A percentile compares a stretch with the other conserved stretches of the same genome.
Evolutionary conservation across 2,797 vertebrate species (phyloP).

Genomic region (Lycodopsis pacificus): DNA sequence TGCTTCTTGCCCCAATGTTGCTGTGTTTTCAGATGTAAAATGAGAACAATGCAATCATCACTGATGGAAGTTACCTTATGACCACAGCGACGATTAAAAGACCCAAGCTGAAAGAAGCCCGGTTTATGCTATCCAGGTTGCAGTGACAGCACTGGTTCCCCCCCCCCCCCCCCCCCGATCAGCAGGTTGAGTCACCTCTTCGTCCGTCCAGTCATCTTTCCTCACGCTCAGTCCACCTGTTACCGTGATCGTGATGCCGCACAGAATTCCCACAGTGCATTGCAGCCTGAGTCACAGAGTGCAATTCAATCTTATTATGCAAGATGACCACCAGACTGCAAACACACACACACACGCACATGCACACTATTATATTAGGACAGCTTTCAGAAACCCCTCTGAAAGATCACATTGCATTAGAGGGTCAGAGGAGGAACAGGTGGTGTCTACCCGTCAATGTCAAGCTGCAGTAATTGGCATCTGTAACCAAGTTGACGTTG

Average conservation of each 20-base stretch:
- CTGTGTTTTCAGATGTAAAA: too few species aligned
- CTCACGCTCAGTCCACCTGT: slow-evolving; percentile 8
- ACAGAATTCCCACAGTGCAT: slow-evolving; percentile 28
- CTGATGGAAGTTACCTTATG: too few species aligned
- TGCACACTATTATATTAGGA: slow-evolving; percentile 28
- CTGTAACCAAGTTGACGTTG: slow-evolving; percentile 21
- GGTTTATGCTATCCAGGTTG: not conserved
- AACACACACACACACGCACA: slow-evolving; percentile 25
- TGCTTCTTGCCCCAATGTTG: too few species aligned
- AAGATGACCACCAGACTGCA: slow-evolving; percentile 40
- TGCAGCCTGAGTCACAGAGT: slow-evolving; percentile 36
- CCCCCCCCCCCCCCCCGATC: too few species aligned
- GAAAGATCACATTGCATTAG: slow-evolving; percentile 52
- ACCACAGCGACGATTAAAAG: too few species aligned
- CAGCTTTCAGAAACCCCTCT: slow-evolving; percentile 40
- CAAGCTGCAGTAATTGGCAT: slow-evolving; percentile 24
- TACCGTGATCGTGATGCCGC: slow-evolving; percentile 4
- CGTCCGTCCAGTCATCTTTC: not conserved
- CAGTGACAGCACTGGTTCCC: slow-evolving; percentile 16
- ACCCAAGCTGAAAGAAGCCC: too few species aligned
- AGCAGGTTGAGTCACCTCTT: slow-evolving; percentile 29
- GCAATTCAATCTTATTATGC: slow-evolving; percentile 36
- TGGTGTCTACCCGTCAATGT: slow-evolving; percentile 16
- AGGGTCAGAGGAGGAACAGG: slow-evolving; percentile 46
- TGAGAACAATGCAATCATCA: too few species aligned